A percentile compares a stretch with the other conserved stretches of the same genome.
Evolutionary conservation across 2,113 vertebrate species (phyloP).

Genomic region (Anolis sagrei): DNA sequence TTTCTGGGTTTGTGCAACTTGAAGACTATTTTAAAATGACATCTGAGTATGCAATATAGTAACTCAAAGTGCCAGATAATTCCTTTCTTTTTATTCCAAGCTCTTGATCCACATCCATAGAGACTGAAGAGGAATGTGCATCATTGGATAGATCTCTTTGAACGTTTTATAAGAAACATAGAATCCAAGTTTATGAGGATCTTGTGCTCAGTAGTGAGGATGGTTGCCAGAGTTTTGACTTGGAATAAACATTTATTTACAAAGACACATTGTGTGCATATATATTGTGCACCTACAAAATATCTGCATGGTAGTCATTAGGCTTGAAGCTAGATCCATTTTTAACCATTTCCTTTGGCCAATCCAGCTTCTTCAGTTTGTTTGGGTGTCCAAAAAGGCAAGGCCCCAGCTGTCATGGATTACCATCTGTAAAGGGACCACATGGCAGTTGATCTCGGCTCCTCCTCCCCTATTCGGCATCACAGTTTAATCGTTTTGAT

Average conservation of each 20-base stretch:
- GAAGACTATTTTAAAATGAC: conserved; percentile 61
- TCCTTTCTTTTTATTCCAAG: conserved; percentile 40
- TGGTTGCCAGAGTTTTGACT: neutral
- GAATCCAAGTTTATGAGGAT: conserved; percentile 52
- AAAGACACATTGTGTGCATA: neutral
- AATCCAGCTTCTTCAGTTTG: too few species aligned
- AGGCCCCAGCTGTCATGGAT: too few species aligned
- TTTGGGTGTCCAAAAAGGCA: too few species aligned
- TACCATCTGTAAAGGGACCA: too few species aligned
- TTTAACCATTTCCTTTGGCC: too few species aligned
- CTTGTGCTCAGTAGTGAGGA: neutral
- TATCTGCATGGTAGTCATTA: neutral
- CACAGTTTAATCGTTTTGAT: too few species aligned
- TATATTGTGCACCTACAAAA: neutral
- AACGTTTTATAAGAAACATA: conserved; percentile 47
- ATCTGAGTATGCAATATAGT: conserved; percentile 11
- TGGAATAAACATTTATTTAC: neutral
- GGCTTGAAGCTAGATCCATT: too few species aligned
- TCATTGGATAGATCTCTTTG: conserved; percentile 56
- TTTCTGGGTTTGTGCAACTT: conserved; percentile 6
- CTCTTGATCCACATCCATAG: conserved; percentile 52
- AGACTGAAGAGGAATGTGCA: conserved; percentile 48
- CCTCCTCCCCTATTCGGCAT: too few species aligned
- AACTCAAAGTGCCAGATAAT: neutral
- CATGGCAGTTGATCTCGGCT: too few species aligned